These are phyloP conservation scores for Myoxocephalus aenaeus DNA, from an alignment of 2,797 vertebrate species.

Conservation along the genomic window DNA sequence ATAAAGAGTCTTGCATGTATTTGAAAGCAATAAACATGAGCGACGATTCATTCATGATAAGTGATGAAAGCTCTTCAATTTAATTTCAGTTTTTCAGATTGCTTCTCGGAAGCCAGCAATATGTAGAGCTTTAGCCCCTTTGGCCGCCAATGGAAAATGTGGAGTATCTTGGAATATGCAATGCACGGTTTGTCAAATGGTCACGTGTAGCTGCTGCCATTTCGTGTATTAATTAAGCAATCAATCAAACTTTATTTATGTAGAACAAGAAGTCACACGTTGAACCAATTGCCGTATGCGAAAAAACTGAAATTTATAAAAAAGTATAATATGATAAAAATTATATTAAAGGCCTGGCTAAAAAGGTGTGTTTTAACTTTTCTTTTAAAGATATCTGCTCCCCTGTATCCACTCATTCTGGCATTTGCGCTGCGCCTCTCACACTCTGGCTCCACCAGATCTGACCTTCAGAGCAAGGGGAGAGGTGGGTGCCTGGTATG, in stretches of 20 bases:
- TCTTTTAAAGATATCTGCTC: not conserved
- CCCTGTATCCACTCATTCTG: conserved; percentile 56
- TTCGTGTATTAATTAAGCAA: conserved; percentile 16
- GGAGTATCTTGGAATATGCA: not conserved
- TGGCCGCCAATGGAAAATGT: conserved; percentile 12
- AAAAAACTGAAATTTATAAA: not conserved
- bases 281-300: not conserved
- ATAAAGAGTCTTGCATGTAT: conserved; percentile 18
- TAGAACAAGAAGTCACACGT: not conserved
- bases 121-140: not conserved
- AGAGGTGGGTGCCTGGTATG: conserved; percentile 81
- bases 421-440: conserved; percentile 62
- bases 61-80: not conserved
- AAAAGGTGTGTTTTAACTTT: not conserved
- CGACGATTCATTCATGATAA: not conserved
- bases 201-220: conserved; percentile 16
- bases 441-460: conserved; percentile 70
- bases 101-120: not conserved
- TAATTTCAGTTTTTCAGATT: not conserved
- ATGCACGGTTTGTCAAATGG: conserved; percentile 4
- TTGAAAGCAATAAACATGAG: conserved; percentile 22
- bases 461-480: conserved; percentile 85
- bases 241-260: not conserved
- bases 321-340: not conserved
- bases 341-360: not conserved